Conservation (phyloP, 2,113 vertebrate genomes). For the Lepisosteus osseus region DNA sequence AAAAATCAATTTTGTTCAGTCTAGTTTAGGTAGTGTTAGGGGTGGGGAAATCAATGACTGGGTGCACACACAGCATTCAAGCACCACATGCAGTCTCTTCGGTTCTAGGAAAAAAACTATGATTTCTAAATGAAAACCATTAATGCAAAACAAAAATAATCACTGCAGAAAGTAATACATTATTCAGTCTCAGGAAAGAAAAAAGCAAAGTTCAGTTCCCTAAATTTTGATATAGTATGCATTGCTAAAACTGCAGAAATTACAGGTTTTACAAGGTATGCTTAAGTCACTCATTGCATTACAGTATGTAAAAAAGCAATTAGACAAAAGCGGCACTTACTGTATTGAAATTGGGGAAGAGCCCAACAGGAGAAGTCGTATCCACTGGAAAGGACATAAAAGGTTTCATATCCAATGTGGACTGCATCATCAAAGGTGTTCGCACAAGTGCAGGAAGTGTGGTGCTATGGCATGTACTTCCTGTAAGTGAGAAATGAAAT, state of each 20-base stretch:
- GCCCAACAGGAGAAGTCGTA: constrained; percentile 79
- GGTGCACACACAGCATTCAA: constrained; percentile 24
- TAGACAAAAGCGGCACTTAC: constrained; percentile 63
- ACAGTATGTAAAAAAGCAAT: not conserved
- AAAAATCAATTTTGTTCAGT: constrained; percentile 32
- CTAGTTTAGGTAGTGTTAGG: constrained; percentile 22
- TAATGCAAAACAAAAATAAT: not conserved
- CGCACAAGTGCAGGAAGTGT: constrained; percentile 79
- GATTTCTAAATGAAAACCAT: constrained; percentile 12
- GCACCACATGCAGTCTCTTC: constrained; percentile 20
- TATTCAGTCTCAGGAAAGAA: not conserved
- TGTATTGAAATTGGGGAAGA: constrained; percentile 96
- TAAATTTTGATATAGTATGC: not conserved
- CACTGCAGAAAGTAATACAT: not conserved
- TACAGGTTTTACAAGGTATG: not conserved
- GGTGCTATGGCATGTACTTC: constrained; percentile 71
- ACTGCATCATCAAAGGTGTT: constrained; percentile 85
- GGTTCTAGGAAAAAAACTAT: constrained; percentile 14
- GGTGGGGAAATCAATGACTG: constrained; percentile 26
- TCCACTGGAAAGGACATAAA: constrained; percentile 89
- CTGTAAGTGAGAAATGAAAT: constrained; percentile 45
- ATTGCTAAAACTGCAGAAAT: not conserved
- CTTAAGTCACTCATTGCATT: not conserved
- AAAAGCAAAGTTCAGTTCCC: not conserved
- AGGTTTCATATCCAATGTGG: constrained; percentile 83